Conservation (phyloP, 2,888 invertebrate genomes). For the Lepidocyrtinus sp. region DNA sequence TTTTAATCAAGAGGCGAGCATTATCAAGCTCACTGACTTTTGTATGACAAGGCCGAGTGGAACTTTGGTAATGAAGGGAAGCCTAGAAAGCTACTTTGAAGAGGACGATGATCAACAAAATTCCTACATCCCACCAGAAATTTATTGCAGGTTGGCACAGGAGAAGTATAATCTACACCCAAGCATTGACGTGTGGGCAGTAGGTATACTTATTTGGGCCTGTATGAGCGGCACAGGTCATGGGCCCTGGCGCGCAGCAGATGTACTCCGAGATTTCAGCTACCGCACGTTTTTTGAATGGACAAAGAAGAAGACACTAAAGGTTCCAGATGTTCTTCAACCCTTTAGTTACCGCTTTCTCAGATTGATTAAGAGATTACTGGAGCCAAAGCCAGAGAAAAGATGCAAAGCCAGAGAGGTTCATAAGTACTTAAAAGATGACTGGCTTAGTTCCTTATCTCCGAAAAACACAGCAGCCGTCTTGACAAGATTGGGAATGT, state of each 20-base stretch:
- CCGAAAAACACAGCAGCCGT: constrained; percentile 45
- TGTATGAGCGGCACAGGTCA: constrained; percentile 78
- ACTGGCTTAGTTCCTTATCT: no score
- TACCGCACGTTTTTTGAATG: constrained; percentile 80
- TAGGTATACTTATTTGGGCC: constrained; percentile 81
- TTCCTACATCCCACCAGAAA: constrained; percentile 61
- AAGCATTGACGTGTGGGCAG: constrained; percentile 83
- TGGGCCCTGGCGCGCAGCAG: constrained; percentile 82
- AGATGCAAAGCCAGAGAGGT: constrained; percentile 66
- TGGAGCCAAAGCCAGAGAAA: constrained; percentile 67
- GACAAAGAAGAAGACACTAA: constrained; percentile 78
- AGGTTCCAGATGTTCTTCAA: constrained; percentile 76
- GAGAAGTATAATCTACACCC: constrained; percentile 80
- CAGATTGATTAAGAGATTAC: constrained; percentile 64
- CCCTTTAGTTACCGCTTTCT: constrained; percentile 77
- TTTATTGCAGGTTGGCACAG: constrained; percentile 77
- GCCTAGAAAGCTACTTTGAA: constrained; percentile 26
- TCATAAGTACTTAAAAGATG: constrained; percentile 66
- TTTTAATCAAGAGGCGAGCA: constrained; percentile 79
- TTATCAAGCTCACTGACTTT: constrained; percentile 82
- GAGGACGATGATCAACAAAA: constrained; percentile 35
- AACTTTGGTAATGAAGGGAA: constrained; percentile 76
- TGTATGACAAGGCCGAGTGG: constrained; percentile 79
- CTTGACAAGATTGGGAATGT: constrained; percentile 38
- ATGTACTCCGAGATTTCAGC: constrained; percentile 79